These are phyloP conservation scores for Drosophila pseudotalamancana DNA, from an alignment of 2,888 invertebrate species.

Conservation along the genomic window DNA sequence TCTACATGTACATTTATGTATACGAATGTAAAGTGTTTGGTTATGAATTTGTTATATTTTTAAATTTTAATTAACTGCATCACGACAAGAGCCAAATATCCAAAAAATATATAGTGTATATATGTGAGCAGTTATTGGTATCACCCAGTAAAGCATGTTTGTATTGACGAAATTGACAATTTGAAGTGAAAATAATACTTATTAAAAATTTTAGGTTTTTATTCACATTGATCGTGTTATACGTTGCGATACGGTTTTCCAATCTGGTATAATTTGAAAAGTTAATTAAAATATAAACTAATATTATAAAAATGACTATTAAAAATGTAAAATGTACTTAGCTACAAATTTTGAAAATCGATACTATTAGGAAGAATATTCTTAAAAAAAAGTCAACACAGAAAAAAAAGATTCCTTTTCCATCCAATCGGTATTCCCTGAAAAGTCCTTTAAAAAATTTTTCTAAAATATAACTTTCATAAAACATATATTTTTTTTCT, in stretches of 20 bases:
- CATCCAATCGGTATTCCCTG: too few relatives aligned
- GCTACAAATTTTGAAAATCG: too few relatives aligned
- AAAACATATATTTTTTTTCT: conserved; percentile 16
- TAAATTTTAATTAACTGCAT: conserved; percentile 10
- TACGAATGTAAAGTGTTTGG: neutral
- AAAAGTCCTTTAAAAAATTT: too few relatives aligned
- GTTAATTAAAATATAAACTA: neutral
- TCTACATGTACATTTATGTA: neutral
- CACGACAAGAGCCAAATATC: neutral
- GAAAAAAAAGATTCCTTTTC: too few relatives aligned
- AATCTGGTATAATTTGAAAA: neutral
- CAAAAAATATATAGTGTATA: neutral
- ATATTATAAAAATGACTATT: too few relatives aligned
- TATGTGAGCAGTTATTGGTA: conserved; percentile 6
- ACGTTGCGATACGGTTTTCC: too few relatives aligned
- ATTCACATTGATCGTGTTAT: too few relatives aligned
- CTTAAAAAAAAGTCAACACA: too few relatives aligned
- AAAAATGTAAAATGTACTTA: too few relatives aligned
- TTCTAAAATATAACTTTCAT: too few relatives aligned
- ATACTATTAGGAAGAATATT: too few relatives aligned
- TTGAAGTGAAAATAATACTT: neutral
- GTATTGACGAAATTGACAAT: neutral
- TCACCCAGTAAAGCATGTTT: neutral
- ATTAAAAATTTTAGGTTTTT: conserved; percentile 6
- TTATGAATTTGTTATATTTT: conserved; percentile 10